Percentiles rank a stretch among this genome's conserved stretches.
Conservation (phyloP, 2,888 invertebrate species). For the Petrolisthes cinctipes region DNA sequence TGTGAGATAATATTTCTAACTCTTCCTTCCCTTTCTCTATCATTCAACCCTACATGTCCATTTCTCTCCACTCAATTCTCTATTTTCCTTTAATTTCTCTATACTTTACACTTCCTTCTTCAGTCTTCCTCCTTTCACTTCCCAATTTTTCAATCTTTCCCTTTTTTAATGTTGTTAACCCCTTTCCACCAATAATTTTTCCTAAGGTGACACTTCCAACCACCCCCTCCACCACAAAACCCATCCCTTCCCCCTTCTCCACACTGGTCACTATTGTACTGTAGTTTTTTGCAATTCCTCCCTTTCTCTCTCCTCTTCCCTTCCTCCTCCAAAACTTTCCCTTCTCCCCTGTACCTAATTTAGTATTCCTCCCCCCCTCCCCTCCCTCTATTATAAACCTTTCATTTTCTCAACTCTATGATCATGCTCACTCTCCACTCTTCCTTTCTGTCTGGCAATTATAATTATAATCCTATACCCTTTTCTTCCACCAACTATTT, state of each 20-base stretch:
- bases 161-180: background rate
- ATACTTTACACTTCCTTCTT: background rate
- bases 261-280: too few species aligned
- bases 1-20: too few species aligned
- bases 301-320: background rate
- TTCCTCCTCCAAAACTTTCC: background rate
- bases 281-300: background rate
- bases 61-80: background rate
- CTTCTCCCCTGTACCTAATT: background rate
- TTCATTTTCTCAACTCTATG: background rate
- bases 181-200: background rate
- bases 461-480: too few species aligned
- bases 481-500: too few species aligned
- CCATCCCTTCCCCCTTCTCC: background rate
- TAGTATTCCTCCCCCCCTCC: background rate
- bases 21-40: background rate
- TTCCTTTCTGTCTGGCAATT: background rate
- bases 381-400: background rate
- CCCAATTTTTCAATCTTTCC: background rate
- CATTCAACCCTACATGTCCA: background rate
- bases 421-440: background rate
- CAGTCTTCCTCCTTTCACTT: background rate
- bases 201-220: background rate
- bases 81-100: background rate
- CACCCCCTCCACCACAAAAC: background rate